phyloP scores from a whole-genome alignment of 2,797 vertebrate genomes.

The Ciconia nigra region DNA sequence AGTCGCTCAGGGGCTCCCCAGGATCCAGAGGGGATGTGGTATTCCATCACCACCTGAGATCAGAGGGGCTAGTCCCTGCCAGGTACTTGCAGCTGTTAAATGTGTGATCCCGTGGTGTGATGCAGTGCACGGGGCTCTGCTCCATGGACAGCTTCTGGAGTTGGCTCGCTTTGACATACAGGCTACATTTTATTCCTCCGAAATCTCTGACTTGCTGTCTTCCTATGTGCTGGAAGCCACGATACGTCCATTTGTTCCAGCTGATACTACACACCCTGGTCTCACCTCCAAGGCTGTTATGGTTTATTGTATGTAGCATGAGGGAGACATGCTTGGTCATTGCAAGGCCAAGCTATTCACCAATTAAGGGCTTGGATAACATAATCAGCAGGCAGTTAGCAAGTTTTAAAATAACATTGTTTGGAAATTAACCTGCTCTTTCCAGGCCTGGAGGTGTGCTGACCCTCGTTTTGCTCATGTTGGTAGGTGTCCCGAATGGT shows the following conservation, averaged over 20 bases:
- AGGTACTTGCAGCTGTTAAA: background rate
- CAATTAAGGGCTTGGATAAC: slow-evolving; percentile 48
- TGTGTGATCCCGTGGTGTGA: fast-evolving
- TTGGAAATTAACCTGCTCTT: slow-evolving; percentile 56
- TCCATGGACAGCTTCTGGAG: background rate
- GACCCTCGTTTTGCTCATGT: background rate
- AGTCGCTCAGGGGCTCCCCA: background rate
- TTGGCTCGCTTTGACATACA: fast-evolving
- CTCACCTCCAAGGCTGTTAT: background rate
- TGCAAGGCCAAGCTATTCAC: background rate
- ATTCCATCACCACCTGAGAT: background rate
- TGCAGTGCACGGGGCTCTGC: fast-evolving
- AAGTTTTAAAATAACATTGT: slow-evolving; percentile 67
- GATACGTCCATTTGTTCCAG: background rate
- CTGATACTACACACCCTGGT: background rate
- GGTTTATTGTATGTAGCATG: background rate
- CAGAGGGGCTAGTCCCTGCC: background rate
- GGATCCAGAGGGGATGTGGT: background rate
- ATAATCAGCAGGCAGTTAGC: slow-evolving; percentile 61
- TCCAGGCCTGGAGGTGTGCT: slow-evolving; percentile 37
- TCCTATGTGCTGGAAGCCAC: background rate
- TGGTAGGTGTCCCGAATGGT: background rate
- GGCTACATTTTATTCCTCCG: background rate
- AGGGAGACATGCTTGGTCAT: background rate
- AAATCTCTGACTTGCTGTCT: background rate